Base-by-base conservation (phyloP, 1,140 invertebrate genomes). In the Aporrectodea caliginosa region DNA sequence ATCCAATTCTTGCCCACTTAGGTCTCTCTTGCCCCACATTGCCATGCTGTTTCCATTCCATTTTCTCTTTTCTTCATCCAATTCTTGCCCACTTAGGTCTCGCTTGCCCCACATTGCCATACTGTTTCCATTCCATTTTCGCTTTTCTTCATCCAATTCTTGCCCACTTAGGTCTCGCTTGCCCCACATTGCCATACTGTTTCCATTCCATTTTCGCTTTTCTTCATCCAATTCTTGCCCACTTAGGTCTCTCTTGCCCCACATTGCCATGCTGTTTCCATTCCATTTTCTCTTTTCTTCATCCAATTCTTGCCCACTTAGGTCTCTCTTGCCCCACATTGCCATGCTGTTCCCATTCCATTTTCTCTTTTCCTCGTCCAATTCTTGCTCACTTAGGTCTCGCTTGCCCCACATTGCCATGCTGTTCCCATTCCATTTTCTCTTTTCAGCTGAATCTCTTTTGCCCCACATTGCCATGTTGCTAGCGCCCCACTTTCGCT, bases 101-200 rank as follows among this genome's bases (percentile, higher is more conserved):
- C 78, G 33, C 30, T 79, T 79, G 0, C 78, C 78, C 78, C 78
- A 79, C 71, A 79, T 68, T 58, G 70, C 35, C 78, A 79, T 79
- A 12, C 33, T 75, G 43, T 75, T 79, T 27, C 58, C 35, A 1
- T 30, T 58, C 78, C 71, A 76, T 35, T 68, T 43, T 30, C 72
- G 35, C 27, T 72, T 72, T 72, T 72, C 70, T 6, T 72, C 70
- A 6, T 72, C 70, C 33, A 58, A 35, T 70, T 43, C 34, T 22
- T 35, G 16, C 16, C 35, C 72, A 12, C 29, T 35, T 22, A 58
- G 22, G 69, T 73, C 72, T 29, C 78, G 33, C 30, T 79, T 79
- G 1, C 78, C 78, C 78, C 78, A 79, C 71, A 79, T 68, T 58
- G 70, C 35, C 78, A 79, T 79, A 12, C 33, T 75, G 43, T 75